A percentile compares a stretch with the other conserved stretches of the same genome.
Conservation (phyloP, 2,888 invertebrate species). For the Trichogramma evanescens region DNA sequence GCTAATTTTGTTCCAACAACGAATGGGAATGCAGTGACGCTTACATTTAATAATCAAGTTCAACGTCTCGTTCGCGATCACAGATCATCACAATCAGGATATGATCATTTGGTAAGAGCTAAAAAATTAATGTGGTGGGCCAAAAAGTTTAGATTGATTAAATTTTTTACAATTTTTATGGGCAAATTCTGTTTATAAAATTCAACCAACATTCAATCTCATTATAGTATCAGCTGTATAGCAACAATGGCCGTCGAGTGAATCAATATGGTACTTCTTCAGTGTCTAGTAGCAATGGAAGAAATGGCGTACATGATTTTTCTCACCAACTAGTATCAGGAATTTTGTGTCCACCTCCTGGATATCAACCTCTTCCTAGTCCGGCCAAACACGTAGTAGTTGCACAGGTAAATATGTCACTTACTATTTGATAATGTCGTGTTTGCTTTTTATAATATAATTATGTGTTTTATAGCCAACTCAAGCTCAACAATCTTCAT, state of each 20-base stretch:
- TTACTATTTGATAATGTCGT: background rate
- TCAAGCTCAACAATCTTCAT: conserved; percentile 58
- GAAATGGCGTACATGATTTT: conserved; percentile 60
- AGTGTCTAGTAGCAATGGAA: conserved; percentile 45
- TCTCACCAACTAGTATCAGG: conserved; percentile 91
- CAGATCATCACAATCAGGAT: conserved; percentile 57
- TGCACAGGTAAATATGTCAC: conserved; percentile 43
- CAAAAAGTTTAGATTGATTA: background rate
- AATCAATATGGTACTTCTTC: conserved; percentile 59
- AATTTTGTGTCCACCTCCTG: conserved; percentile 77
- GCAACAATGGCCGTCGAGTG: conserved; percentile 55
- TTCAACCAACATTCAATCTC: background rate
- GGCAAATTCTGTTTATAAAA: background rate
- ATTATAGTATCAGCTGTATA: conserved; percentile 71
- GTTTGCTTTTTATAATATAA: conserved; percentile 4
- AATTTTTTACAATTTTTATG: background rate
- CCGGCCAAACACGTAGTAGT: conserved; percentile 67
- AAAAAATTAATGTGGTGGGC: background rate
- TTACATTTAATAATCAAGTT: conserved; percentile 89
- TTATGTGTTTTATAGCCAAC: conserved; percentile 38
- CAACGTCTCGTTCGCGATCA: conserved; percentile 65
- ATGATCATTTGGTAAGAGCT: conserved; percentile 63
- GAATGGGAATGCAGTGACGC: conserved; percentile 74
- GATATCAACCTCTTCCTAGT: conserved; percentile 73
- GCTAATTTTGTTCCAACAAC: conserved; percentile 72